These are phyloP conservation scores for Bolborhynchus lineola DNA, from an alignment of 2,113 vertebrate species.

Conservation along the genomic window DNA sequence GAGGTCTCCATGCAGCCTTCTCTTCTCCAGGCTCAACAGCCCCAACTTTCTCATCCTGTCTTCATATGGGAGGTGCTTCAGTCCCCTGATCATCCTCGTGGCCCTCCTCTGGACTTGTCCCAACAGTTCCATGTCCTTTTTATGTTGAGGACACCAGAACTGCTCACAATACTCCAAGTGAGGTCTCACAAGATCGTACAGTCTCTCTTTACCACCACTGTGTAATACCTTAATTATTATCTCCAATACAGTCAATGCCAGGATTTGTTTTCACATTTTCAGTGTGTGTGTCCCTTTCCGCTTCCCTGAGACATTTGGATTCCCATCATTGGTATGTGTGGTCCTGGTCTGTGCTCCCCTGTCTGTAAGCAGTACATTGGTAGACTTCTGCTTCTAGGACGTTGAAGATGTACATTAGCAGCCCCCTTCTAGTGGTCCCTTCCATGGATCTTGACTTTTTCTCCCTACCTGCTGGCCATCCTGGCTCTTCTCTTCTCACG, in stretches of 20 bases:
- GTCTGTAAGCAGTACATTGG: rapidly evolving
- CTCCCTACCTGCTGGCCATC: not conserved
- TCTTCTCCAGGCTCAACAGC: too few relatives aligned
- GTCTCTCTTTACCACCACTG: not conserved
- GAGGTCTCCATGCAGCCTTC: too few relatives aligned
- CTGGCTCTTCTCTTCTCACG: not conserved
- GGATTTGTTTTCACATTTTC: not conserved
- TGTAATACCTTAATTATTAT: not conserved
- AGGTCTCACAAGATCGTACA: rapidly evolving
- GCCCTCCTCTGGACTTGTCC: too few relatives aligned
- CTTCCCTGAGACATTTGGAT: not conserved
- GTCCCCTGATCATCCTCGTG: too few relatives aligned
- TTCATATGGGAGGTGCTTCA: too few relatives aligned
- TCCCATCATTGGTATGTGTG: rapidly evolving
- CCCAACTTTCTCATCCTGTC: too few relatives aligned
- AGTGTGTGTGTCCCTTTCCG: not conserved
- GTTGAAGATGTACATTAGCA: rapidly evolving
- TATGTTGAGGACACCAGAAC: too few relatives aligned
- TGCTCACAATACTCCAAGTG: too few relatives aligned
- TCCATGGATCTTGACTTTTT: not conserved
- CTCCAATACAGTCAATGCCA: not conserved
- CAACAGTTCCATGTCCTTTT: too few relatives aligned
- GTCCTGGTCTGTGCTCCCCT: not conserved
- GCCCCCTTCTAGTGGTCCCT: not conserved
- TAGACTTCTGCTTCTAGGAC: not conserved